Evolutionary conservation across 1,140 invertebrate genomes (phyloP).

Genomic region (Oncopeltus fasciatus): DNA sequence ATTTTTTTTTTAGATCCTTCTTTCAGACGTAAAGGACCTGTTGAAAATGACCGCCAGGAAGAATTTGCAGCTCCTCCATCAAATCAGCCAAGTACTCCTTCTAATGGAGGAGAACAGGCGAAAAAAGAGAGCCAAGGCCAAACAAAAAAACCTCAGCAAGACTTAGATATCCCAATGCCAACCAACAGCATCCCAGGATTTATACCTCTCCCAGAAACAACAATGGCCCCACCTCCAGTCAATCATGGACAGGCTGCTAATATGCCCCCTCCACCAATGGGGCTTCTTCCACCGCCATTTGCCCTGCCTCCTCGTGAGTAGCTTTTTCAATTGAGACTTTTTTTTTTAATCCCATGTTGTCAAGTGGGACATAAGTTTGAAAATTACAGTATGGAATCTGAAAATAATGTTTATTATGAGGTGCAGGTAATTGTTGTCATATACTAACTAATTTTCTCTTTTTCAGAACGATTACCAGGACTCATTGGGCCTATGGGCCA

Average conservation of each 20-base stretch:
- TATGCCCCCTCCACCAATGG: conserved; percentile 28
- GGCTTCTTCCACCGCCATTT: conserved; percentile 28
- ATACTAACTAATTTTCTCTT: conserved; percentile 3
- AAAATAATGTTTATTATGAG: not conserved
- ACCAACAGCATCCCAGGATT: conserved; percentile 23
- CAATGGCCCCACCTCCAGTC: conserved; percentile 30
- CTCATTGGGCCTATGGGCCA: conserved; percentile 37
- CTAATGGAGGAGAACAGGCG: not conserved
- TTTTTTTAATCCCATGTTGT: not conserved
- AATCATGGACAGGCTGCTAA: conserved; percentile 37
- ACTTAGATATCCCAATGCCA: conserved; percentile 16
- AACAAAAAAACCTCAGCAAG: not conserved
- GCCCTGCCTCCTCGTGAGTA: conserved; percentile 32
- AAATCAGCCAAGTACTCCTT: too few relatives aligned
- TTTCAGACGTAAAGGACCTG: too few relatives aligned
- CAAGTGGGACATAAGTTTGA: not conserved
- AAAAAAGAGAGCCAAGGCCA: conserved; percentile 4
- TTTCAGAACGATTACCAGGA: conserved; percentile 25
- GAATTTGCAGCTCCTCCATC: too few relatives aligned
- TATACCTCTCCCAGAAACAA: conserved; percentile 27
- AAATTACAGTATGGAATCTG: not conserved
- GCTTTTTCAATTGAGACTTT: too few relatives aligned
- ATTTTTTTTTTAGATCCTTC: too few relatives aligned
- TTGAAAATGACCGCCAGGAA: too few relatives aligned
- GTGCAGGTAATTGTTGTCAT: conserved; percentile 11